phyloP scores from a whole-genome alignment of 2,888 invertebrate genomes.

The Caenorhabditis sp. region DNA sequence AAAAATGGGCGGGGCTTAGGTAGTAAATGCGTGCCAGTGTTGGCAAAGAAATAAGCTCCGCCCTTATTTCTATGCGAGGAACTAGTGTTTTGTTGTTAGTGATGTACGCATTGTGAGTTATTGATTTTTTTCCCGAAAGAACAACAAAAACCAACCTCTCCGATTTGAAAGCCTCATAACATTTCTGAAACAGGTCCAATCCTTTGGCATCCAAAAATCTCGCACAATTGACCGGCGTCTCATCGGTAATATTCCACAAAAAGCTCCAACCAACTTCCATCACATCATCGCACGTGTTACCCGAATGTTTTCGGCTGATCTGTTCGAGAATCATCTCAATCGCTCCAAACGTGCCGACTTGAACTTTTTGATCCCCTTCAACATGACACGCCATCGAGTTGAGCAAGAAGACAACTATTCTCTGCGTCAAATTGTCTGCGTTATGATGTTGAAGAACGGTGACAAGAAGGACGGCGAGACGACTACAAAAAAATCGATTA shows the following conservation, averaged over 20 bases:
- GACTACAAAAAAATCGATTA: conserved; percentile 38
- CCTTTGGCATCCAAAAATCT: conserved; percentile 87
- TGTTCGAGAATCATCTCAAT: conserved; percentile 83
- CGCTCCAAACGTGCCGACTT: conserved; percentile 88
- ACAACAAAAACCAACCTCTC: conserved; percentile 21
- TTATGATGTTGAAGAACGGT: conserved; percentile 66
- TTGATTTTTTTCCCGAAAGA: too few species aligned
- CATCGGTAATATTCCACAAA: conserved; percentile 86
- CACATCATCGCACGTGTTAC: conserved; percentile 87
- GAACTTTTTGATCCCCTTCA: conserved; percentile 88
- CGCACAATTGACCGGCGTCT: conserved; percentile 91
- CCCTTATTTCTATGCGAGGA: too few species aligned
- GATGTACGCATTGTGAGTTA: too few species aligned
- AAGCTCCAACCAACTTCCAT: conserved; percentile 98
- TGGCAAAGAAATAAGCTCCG: too few species aligned
- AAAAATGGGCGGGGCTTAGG: too few species aligned
- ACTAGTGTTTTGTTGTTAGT: too few species aligned
- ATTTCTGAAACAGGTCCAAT: conserved; percentile 87
- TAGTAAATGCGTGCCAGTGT: too few species aligned
- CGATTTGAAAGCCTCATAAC: conserved; percentile 78
- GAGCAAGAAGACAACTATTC: conserved; percentile 90
- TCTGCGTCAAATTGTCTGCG: conserved; percentile 86
- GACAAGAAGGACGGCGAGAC: conserved; percentile 66
- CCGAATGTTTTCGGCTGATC: conserved; percentile 82
- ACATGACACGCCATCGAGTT: conserved; percentile 96